Evolutionary conservation across 2,113 vertebrate genomes (phyloP).

Genomic region (Machaerirhynchus nigripectus): DNA sequence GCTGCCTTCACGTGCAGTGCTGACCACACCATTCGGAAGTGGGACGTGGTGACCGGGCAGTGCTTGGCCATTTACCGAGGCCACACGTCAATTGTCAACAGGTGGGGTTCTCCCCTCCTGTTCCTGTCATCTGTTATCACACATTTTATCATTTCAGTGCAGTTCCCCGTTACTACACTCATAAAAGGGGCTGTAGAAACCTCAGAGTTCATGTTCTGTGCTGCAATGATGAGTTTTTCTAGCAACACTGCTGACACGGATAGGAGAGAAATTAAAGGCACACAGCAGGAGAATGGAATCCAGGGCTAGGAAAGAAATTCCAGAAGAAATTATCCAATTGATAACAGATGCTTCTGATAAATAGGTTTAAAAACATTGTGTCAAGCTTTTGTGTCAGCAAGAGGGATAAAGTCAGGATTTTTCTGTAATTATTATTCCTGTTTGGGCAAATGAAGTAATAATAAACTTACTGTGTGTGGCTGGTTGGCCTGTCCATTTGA

Average conservation of each 20-base stretch:
- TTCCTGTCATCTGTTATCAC: neutral
- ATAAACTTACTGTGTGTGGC: neutral
- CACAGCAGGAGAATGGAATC: slow-evolving; percentile 5
- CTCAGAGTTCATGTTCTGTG: neutral
- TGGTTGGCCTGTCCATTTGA: neutral
- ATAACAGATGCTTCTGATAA: slow-evolving; percentile 46
- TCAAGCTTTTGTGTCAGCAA: neutral
- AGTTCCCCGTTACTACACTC: neutral
- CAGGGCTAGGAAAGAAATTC: slow-evolving; percentile 4
- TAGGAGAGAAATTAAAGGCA: slow-evolving; percentile 10
- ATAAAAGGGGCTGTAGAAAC: neutral
- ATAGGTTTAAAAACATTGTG: slow-evolving; percentile 34
- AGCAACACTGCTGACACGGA: slow-evolving; percentile 21
- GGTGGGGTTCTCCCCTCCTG: slow-evolving; percentile 32
- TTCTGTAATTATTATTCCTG: neutral
- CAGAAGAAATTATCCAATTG: slow-evolving; percentile 34
- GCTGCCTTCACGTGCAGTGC: slow-evolving; percentile 80
- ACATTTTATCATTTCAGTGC: neutral
- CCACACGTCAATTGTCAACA: slow-evolving; percentile 81
- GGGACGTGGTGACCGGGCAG: slow-evolving; percentile 76
- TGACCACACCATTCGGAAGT: slow-evolving; percentile 76
- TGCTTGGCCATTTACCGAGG: slow-evolving; percentile 79
- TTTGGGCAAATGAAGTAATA: neutral
- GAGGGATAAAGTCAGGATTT: neutral
- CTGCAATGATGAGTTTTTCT: neutral